Evolutionary conservation across 2,888 invertebrate genomes (phyloP).

Genomic region (Hedya salicella): DNA sequence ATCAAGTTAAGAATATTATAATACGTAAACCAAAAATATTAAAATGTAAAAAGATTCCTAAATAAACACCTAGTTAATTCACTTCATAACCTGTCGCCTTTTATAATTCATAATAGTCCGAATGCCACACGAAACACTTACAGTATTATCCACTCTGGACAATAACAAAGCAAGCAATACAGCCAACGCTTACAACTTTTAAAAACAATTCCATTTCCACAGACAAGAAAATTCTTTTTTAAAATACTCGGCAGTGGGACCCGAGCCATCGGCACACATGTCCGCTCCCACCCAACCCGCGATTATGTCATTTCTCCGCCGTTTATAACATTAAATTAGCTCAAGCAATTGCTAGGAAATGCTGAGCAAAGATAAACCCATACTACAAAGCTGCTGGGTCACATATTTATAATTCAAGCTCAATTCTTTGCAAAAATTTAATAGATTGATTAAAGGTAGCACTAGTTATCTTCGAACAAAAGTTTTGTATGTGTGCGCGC

Average conservation of each 20-base stretch:
- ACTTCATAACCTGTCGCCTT: too few species aligned
- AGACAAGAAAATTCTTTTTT: conserved; percentile 31
- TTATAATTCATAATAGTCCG: too few species aligned
- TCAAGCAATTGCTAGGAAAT: conserved; percentile 58
- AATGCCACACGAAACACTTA: too few species aligned
- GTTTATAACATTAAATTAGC: conserved; percentile 70
- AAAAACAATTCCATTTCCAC: conserved; percentile 24
- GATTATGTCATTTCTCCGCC: conserved; percentile 62
- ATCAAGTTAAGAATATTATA: too few species aligned
- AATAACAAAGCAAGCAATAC: not conserved
- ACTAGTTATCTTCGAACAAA: too few species aligned
- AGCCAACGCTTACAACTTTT: conserved; percentile 9
- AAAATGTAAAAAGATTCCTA: too few species aligned
- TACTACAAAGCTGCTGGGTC: conserved; percentile 28
- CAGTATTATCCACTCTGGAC: not conserved
- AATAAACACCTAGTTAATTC: too few species aligned
- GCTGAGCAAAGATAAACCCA: conserved; percentile 52
- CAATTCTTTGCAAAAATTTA: conserved; percentile 21
- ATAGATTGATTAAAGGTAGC: too few species aligned
- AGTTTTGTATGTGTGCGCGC: too few species aligned
- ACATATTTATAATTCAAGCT: conserved; percentile 33
- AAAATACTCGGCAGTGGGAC: conserved; percentile 8
- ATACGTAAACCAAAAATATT: too few species aligned
- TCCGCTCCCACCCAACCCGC: conserved; percentile 60
- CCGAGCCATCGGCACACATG: conserved; percentile 57